Evolutionary conservation across 64 coral and sea anemone species (phyloP).

Genomic region (Pocillopora verrucosa): DNA sequence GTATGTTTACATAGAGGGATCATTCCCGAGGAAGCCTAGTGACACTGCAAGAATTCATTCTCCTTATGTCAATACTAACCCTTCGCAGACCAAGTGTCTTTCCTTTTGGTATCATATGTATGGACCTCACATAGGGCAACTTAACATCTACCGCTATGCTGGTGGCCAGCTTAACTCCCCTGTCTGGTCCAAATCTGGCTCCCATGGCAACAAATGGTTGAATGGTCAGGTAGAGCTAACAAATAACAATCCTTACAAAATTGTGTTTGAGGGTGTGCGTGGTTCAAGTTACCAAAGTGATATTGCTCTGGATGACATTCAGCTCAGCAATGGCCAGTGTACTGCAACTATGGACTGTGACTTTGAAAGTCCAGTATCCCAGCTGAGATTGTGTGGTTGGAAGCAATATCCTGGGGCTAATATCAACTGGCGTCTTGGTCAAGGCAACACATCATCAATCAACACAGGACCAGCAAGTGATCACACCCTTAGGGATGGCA

Average conservation of each 20-base stretch:
- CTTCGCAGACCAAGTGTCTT: constrained; percentile 50
- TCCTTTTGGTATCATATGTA: constrained; percentile 94
- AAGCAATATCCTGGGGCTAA: constrained; percentile 61
- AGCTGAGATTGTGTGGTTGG: constrained; percentile 75
- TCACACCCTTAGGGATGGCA: constrained; percentile 77
- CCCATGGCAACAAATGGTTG: constrained; percentile 81
- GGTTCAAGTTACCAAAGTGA: constrained; percentile 69
- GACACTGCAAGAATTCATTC: constrained; percentile 77
- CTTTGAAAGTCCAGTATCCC: constrained; percentile 62
- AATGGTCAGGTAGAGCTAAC: constrained; percentile 52
- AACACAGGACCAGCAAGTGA: constrained; percentile 73
- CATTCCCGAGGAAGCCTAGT: constrained; percentile 65
- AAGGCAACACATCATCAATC: constrained; percentile 53
- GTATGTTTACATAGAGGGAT: constrained; percentile 80
- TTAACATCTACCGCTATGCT: constrained; percentile 74
- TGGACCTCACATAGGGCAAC: constrained; percentile 72
- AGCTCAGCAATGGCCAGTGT: constrained; percentile 31
- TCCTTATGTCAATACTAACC: constrained; percentile 43
- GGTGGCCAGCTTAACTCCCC: constrained; percentile 50
- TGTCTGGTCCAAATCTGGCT: constrained; percentile 73
- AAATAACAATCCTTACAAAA: constrained; percentile 52
- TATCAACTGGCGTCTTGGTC: constrained; percentile 66
- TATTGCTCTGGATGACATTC: constrained; percentile 81
- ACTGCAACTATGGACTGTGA: constrained; percentile 45
- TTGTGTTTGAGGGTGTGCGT: constrained; percentile 93